Percentiles rank a stretch among this genome's conserved stretches.
Conservation (phyloP, 2,113 vertebrate genomes). For the Nettapus auritus region DNA sequence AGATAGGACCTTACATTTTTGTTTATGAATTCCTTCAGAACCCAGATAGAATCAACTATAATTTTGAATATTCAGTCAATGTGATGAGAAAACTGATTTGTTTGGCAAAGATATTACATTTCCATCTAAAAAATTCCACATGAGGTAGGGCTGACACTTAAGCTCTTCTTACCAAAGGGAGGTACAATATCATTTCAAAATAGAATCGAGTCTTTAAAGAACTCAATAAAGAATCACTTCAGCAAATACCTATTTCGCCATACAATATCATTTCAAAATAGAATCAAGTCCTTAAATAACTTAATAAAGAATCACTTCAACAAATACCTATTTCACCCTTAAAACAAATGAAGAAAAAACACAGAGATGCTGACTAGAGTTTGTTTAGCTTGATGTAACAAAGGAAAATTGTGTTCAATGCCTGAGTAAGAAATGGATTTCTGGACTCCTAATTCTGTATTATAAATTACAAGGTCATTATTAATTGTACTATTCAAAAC, state of each 20-base stretch:
- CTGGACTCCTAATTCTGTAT: not conserved
- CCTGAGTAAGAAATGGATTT: not conserved
- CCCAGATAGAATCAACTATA: not conserved
- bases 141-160: not conserved
- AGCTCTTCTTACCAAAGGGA: not conserved
- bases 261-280: no score
- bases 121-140: not conserved
- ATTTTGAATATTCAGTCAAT: not conserved
- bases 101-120: not conserved
- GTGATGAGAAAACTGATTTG: not conserved
- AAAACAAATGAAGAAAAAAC: not conserved
- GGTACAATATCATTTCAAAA: no score
- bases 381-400: not conserved
- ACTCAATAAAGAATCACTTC: not conserved
- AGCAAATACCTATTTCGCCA: not conserved
- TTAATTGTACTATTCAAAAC: not conserved
- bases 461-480: not conserved
- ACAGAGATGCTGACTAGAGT: not conserved
- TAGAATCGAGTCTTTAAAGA: not conserved
- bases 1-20: not conserved
- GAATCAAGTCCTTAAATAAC: not conserved
- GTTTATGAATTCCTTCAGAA: not conserved
- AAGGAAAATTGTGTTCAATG: not conserved
- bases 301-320: not conserved
- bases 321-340: not conserved